Percentiles rank a stretch among this genome's conserved stretches.
These are phyloP conservation scores for Monochamus saltuarius DNA, from an alignment of 1,140 invertebrate genomes.

Conservation along the genomic window DNA sequence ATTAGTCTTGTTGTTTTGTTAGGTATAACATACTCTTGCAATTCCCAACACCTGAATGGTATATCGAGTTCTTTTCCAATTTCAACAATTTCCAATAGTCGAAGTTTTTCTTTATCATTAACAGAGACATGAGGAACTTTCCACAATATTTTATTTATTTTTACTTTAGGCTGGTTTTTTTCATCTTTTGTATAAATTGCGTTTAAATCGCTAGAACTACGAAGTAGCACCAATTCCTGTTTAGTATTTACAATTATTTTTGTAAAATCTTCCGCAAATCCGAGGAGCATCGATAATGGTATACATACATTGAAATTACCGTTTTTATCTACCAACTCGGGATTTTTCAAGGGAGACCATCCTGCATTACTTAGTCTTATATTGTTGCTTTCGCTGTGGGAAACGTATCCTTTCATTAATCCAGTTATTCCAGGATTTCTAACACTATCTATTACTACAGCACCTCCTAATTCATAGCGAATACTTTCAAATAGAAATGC, in stretches of 20 bases:
- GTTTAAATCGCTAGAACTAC: constrained; percentile 10
- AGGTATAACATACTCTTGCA: constrained; percentile 41
- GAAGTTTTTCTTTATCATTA: too few relatives aligned
- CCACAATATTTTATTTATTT: constrained; percentile 15
- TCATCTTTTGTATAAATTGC: background rate
- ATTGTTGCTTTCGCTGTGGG: background rate
- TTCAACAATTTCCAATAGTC: constrained; percentile 4
- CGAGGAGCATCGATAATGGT: constrained; percentile 9
- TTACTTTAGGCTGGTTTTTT: background rate
- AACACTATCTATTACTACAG: too few relatives aligned
- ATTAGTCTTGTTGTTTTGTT: constrained; percentile 26
- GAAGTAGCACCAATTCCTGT: constrained; percentile 14
- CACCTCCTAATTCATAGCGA: too few relatives aligned
- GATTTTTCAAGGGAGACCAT: background rate
- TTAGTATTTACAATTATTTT: constrained; percentile 15
- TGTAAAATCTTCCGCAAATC: constrained; percentile 14
- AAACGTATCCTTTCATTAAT: constrained; percentile 4
- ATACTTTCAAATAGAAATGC: too few relatives aligned
- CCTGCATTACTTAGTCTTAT: constrained; percentile 6
- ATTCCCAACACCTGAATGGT: constrained; percentile 40
- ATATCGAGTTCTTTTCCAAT: constrained; percentile 31
- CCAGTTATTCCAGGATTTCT: too few relatives aligned
- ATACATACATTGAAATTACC: constrained; percentile 12
- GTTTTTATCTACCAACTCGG: background rate
- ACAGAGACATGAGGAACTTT: constrained; percentile 1